Conservation (phyloP, 2,797 vertebrate genomes). For the Ataeniobius toweri region DNA sequence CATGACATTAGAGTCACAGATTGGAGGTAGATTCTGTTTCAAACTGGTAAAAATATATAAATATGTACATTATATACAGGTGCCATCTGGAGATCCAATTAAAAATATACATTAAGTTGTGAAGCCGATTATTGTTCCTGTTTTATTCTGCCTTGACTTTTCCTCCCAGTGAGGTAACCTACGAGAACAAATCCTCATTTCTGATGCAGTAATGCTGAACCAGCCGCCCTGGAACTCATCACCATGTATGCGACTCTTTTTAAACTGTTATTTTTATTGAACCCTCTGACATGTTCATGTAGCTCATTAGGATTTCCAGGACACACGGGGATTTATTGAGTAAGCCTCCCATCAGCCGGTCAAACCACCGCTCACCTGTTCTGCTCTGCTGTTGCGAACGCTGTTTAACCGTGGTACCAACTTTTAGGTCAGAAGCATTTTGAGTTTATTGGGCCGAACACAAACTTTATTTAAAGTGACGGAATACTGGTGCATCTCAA, state of each 20-base stretch:
- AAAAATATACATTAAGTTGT: neutral
- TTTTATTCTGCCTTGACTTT: slow-evolving; percentile 22
- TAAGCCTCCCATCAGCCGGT: slow-evolving; percentile 64
- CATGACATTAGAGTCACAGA: neutral
- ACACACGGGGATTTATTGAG: slow-evolving; percentile 56
- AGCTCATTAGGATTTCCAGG: slow-evolving; percentile 63
- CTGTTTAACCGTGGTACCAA: neutral
- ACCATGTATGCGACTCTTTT: neutral
- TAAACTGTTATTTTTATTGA: slow-evolving; percentile 3
- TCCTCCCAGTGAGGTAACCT: slow-evolving; percentile 10
- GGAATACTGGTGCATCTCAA: too few relatives aligned
- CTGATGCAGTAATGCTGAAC: neutral
- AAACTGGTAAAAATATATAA: neutral
- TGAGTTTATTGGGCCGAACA: too few relatives aligned
- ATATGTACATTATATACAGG: neutral
- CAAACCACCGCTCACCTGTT: slow-evolving; percentile 40
- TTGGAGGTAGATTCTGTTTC: neutral
- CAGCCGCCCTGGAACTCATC: neutral
- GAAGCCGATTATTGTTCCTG: neutral
- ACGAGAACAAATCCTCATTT: slow-evolving; percentile 25
- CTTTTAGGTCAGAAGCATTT: too few relatives aligned
- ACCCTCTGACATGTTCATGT: slow-evolving; percentile 36
- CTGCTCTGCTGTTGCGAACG: slow-evolving; percentile 20
- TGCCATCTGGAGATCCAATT: neutral
- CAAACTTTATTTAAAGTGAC: too few relatives aligned